Evolutionary conservation across 2,113 vertebrate genomes (phyloP).

Genomic region (Strix aluco): DNA sequence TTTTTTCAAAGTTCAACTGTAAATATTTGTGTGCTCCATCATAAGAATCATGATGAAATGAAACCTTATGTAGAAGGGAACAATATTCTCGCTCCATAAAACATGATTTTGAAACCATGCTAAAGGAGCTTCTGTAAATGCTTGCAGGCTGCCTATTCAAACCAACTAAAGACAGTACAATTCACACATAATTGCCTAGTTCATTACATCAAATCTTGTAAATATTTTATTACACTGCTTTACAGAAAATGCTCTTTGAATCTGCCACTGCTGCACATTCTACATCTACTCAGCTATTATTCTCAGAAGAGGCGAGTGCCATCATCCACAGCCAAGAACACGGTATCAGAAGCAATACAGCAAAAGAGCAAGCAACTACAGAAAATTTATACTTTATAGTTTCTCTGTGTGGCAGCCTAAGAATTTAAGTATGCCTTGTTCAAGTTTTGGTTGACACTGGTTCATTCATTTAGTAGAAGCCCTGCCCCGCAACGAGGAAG

Average conservation of each 20-base stretch:
- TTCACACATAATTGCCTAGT: constrained; percentile 12
- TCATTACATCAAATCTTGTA: constrained; percentile 18
- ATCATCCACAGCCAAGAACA: neutral
- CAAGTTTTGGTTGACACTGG: neutral
- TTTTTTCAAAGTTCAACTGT: neutral
- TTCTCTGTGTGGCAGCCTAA: neutral
- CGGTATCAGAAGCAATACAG: rapidly evolving
- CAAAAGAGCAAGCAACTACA: neutral
- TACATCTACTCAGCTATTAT: neutral
- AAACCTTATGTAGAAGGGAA: neutral
- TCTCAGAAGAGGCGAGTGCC: neutral
- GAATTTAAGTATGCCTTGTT: neutral
- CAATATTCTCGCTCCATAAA: neutral
- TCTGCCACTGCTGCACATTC: neutral
- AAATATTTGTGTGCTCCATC: neutral
- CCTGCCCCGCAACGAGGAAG: neutral
- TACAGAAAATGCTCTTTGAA: neutral
- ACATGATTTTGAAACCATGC: neutral
- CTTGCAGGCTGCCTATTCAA: neutral
- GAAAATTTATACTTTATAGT: neutral
- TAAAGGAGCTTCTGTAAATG: neutral
- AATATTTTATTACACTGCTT: constrained; percentile 27
- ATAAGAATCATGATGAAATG: neutral
- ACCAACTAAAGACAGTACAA: neutral
- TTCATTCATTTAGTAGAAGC: neutral